Conservation (phyloP, 2,888 invertebrate genomes). For the Rhabditoides inermis region DNA sequence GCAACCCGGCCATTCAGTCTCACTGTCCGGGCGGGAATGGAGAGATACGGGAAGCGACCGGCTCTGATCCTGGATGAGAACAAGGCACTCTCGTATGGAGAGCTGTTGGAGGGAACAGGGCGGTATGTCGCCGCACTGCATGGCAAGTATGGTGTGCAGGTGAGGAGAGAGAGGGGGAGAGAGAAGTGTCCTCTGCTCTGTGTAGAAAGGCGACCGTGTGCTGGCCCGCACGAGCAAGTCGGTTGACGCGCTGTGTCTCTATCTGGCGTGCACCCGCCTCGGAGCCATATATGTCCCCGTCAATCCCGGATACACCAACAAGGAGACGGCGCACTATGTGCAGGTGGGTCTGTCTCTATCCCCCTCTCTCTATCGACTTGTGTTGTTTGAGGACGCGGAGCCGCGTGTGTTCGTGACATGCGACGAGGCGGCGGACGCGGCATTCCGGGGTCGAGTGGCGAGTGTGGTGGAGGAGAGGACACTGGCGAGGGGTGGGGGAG, state of each 20-base stretch:
- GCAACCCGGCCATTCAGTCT: too few relatives aligned
- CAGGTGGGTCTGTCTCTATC: too few relatives aligned
- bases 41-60: too few relatives aligned
- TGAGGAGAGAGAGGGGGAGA: too few relatives aligned
- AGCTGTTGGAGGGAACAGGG: constrained; percentile 36
- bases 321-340: constrained; percentile 49
- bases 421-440: constrained; percentile 23
- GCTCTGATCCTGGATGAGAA: too few relatives aligned
- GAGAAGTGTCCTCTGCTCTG: too few relatives aligned
- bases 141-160: constrained; percentile 33
- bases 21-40: too few relatives aligned
- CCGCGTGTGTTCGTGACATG: constrained; percentile 44
- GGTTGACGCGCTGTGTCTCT: constrained; percentile 41
- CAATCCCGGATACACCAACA: constrained; percentile 47
- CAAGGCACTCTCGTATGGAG: too few relatives aligned
- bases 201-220: constrained; percentile 50
- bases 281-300: constrained; percentile 46
- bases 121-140: constrained; percentile 35
- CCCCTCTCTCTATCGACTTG: too few relatives aligned
- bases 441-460: constrained; percentile 13
- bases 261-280: constrained; percentile 46
- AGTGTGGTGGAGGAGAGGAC: constrained; percentile 23
- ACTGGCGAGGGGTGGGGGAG: too few relatives aligned
- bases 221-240: constrained; percentile 43
- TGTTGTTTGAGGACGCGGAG: constrained; percentile 39